A percentile compares a stretch with the other conserved stretches of the same genome.
Evolutionary conservation across 2,113 vertebrate species (phyloP).

Genomic region (Cnemophilus loriae): DNA sequence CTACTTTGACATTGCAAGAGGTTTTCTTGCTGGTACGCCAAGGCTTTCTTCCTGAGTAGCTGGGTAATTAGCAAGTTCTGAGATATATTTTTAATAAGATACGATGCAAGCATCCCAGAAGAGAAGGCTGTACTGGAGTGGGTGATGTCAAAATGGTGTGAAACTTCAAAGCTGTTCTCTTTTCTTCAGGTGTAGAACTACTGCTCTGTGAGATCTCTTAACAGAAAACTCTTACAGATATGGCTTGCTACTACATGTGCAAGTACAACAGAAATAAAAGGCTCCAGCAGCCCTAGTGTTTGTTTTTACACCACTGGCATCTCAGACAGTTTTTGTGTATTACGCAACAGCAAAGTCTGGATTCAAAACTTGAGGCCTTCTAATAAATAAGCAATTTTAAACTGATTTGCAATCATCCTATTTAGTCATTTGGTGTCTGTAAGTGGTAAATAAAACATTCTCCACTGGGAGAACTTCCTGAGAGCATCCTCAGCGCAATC

Average conservation of each 20-base stretch:
- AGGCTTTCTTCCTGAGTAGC: not conserved
- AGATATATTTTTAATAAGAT: not conserved
- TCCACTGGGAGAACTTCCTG: not conserved
- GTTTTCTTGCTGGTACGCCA: not conserved
- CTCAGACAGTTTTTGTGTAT: not conserved
- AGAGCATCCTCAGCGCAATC: not conserved
- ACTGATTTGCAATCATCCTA: not conserved
- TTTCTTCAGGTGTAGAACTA: not conserved
- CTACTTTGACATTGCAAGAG: not conserved
- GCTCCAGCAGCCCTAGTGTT: not conserved
- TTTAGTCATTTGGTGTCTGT: not conserved
- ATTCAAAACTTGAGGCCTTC: not conserved
- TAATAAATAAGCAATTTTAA: not conserved
- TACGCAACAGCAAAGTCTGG: not conserved
- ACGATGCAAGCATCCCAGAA: not conserved
- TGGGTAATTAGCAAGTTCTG: not conserved
- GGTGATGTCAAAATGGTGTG: not conserved
- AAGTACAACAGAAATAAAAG: not conserved
- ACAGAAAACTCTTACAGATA: not conserved
- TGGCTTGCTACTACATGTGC: not conserved
- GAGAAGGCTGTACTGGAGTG: not conserved
- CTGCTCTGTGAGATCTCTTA: not conserved
- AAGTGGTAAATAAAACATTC: not conserved
- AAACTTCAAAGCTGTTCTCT: not conserved
- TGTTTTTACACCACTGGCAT: not conserved